A percentile compares a stretch with the other conserved stretches of the same genome.
Evolutionary conservation across 2,888 invertebrate genomes (phyloP).

Genomic region (Ichneumon xanthorius): DNA sequence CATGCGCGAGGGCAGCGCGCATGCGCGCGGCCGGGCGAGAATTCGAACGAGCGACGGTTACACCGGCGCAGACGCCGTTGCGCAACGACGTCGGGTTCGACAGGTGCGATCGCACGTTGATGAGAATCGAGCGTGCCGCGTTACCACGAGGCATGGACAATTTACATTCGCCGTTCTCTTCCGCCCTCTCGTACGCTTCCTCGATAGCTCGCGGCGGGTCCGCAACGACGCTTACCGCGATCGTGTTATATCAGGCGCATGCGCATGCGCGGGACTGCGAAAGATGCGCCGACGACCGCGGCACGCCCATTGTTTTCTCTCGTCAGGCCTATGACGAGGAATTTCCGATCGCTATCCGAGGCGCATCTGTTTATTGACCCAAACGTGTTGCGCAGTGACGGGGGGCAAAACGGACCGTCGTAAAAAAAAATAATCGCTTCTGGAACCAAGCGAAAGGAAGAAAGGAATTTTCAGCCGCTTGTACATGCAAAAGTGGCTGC

Average conservation of each 20-base stretch:
- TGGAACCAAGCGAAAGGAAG: constrained; percentile 59
- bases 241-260: constrained; percentile 36
- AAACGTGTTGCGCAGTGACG: constrained; percentile 31
- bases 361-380: constrained; percentile 35
- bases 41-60: background rate
- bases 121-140: constrained; percentile 30
- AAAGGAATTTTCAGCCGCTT: constrained; percentile 37
- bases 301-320: constrained; percentile 59
- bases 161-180: constrained; percentile 56
- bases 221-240: constrained; percentile 4
- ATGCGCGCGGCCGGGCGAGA: constrained; percentile 25
- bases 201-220: constrained; percentile 34
- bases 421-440: background rate
- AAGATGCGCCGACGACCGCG: constrained; percentile 16
- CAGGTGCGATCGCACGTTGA: constrained; percentile 40
- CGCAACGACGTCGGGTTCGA: constrained; percentile 48
- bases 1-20: constrained; percentile 2
- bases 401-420: background rate
- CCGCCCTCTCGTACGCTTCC: constrained; percentile 45
- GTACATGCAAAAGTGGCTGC: background rate
- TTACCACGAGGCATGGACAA: constrained; percentile 25
- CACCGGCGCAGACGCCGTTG: constrained; percentile 23
- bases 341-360: constrained; percentile 60
- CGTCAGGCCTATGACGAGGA: constrained; percentile 29
- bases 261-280: constrained; percentile 9